Conservation (phyloP, 2,797 vertebrate genomes). For the Poeciliopsis infans region DNA sequence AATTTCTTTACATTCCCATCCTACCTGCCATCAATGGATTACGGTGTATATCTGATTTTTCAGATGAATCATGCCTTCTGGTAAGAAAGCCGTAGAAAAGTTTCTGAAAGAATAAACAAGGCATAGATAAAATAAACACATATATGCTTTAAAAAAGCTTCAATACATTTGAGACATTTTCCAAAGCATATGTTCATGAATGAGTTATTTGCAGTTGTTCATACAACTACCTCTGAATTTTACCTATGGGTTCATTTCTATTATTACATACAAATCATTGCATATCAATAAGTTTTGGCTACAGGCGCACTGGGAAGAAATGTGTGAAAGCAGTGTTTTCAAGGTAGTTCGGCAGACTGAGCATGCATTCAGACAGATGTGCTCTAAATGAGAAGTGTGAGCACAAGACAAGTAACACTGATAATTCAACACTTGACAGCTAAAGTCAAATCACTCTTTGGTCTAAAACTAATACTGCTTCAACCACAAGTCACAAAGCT, state of each 20-base stretch:
- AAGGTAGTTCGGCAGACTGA: not conserved
- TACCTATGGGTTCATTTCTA: not conserved
- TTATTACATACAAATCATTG: not conserved
- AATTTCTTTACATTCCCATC: constrained; percentile 2
- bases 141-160: not conserved
- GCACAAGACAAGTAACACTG: not conserved
- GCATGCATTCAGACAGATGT: not conserved
- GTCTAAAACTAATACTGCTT: not conserved
- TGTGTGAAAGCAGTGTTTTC: not conserved
- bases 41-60: not conserved
- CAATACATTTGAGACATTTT: not conserved
- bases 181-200: not conserved
- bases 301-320: not conserved
- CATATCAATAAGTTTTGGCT: not conserved
- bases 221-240: not conserved
- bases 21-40: no score
- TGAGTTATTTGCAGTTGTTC: not conserved
- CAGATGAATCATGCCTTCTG: not conserved
- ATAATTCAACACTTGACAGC: not conserved
- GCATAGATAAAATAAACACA: not conserved
- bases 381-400: not conserved
- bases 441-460: not conserved
- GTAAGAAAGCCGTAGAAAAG: not conserved
- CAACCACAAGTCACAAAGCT: not conserved
- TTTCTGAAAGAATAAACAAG: not conserved